These are phyloP conservation scores for Rynchops niger DNA, from an alignment of 2,113 vertebrate genomes.

Conservation along the genomic window DNA sequence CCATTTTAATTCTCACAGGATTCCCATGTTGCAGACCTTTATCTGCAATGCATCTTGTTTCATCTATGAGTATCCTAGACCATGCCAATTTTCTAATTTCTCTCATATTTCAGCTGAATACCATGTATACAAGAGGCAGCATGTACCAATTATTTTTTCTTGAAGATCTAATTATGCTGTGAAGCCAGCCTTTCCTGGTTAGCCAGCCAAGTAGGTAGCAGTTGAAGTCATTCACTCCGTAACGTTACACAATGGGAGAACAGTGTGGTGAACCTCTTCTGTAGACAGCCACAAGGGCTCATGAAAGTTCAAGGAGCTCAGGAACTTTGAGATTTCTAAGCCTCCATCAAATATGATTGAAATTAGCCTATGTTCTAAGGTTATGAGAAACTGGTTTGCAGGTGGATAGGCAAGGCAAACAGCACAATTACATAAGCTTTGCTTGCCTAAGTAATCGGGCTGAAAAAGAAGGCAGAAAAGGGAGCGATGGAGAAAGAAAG, in stretches of 20 bases:
- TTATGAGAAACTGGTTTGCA: neutral
- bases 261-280: neutral
- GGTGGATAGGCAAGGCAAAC: neutral
- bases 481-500: neutral
- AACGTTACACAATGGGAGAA: accelerated
- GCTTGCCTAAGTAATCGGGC: neutral
- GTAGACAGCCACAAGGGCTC: neutral
- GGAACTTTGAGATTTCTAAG: neutral
- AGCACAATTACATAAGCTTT: neutral
- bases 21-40: neutral
- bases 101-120: neutral
- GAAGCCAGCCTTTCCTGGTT: neutral
- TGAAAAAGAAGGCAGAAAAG: neutral
- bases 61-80: accelerated
- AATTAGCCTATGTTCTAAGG: neutral
- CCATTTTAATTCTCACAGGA: neutral
- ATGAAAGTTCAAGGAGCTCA: neutral
- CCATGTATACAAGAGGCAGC: neutral
- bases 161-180: neutral
- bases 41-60: neutral
- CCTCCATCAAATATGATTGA: neutral
- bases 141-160: neutral
- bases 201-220: neutral
- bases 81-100: neutral
- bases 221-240: neutral